phyloP scores from a whole-genome alignment of 2,888 invertebrate genomes.

The Brachycybe producta region DNA sequence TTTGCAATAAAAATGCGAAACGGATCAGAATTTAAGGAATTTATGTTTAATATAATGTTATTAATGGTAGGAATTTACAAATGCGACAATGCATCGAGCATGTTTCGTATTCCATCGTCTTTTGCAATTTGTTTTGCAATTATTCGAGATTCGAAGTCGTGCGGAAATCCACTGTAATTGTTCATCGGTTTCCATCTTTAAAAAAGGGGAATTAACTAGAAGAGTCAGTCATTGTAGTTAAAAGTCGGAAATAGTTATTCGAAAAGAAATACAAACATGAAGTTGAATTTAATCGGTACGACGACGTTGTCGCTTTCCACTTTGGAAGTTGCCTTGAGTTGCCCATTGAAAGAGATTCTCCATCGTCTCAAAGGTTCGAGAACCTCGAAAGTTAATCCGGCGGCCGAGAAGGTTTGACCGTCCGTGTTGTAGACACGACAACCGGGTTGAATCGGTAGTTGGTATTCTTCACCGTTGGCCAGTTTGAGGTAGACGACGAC shows the following conservation, averaged over 20 bases:
- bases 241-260: neutral
- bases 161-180: neutral
- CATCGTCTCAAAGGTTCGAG: slow-evolving; percentile 47
- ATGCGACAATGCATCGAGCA: no score
- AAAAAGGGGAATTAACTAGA: neutral
- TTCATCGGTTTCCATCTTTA: neutral
- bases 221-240: no score
- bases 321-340: no score
- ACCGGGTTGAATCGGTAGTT: slow-evolving; percentile 44
- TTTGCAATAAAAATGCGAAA: neutral
- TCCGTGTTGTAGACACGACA: slow-evolving; percentile 36
- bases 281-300: neutral
- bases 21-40: neutral
- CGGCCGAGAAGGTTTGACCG: slow-evolving; percentile 25
- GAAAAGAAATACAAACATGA: neutral
- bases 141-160: no score
- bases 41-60: neutral
- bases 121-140: no score
- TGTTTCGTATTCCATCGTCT: no score
- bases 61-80: no score
- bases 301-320: neutral
- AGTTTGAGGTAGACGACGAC: slow-evolving; percentile 40
- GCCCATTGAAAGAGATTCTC: slow-evolving; percentile 55
- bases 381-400: slow-evolving; percentile 45
- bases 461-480: slow-evolving; percentile 36